Percentiles rank a stretch among this genome's conserved stretches.
Conservation (phyloP, 2,113 vertebrate species). For the Puffinus mauretanicus region DNA sequence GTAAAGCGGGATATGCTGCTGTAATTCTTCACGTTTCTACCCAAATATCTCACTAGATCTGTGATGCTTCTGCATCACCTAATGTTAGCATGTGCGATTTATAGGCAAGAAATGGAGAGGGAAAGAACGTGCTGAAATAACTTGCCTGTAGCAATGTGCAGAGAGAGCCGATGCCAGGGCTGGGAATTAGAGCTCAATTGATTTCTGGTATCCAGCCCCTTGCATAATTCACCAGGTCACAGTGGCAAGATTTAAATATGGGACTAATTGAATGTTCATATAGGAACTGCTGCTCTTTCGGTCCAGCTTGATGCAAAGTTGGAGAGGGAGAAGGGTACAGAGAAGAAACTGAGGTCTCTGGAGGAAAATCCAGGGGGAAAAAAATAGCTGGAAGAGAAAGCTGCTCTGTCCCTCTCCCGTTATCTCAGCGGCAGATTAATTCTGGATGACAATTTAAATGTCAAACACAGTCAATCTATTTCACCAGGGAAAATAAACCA, state of each 20-base stretch:
- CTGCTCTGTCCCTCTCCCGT: background rate
- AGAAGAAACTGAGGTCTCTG: background rate
- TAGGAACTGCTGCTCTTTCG: background rate
- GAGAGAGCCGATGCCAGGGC: background rate
- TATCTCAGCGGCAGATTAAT: conserved; percentile 9
- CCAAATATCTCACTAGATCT: background rate
- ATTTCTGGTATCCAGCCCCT: conserved; percentile 34
- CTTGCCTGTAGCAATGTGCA: conserved; percentile 11
- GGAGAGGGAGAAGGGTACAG: background rate
- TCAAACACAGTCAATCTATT: background rate
- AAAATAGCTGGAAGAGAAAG: background rate
- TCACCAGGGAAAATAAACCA: background rate
- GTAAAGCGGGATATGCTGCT: background rate
- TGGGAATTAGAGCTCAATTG: conserved; percentile 42
- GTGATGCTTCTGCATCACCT: conserved; percentile 39
- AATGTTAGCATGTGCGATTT: background rate
- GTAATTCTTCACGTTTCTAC: background rate
- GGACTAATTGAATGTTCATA: conserved; percentile 41
- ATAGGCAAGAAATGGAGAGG: background rate
- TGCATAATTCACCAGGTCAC: conserved; percentile 52
- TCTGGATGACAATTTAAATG: conserved; percentile 7
- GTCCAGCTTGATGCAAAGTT: background rate
- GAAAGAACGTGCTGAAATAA: background rate
- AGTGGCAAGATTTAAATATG: conserved; percentile 34
- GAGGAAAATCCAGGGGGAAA: background rate